These are phyloP conservation scores for Fissipunctia ypsillon DNA, from an alignment of 2,888 invertebrate species.

Conservation along the genomic window DNA sequence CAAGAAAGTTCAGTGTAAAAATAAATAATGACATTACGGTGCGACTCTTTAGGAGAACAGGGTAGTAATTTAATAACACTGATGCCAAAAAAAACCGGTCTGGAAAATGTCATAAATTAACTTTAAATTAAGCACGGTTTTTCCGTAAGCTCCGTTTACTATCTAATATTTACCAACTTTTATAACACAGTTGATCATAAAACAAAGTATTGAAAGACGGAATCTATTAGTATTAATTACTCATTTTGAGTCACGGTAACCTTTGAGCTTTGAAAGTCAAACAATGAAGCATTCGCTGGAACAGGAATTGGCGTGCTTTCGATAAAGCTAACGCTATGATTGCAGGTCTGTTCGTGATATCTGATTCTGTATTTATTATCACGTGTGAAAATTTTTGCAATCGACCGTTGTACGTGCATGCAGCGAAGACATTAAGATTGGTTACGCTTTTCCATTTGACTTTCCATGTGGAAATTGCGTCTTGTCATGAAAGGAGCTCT, in stretches of 20 bases:
- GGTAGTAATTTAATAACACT: conserved; percentile 42
- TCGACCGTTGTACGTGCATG: conserved; percentile 82
- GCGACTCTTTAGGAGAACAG: conserved; percentile 27
- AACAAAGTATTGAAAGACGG: not conserved
- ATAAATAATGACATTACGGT: conserved; percentile 37
- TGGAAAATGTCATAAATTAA: conserved; percentile 24
- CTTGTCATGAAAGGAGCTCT: conserved; percentile 87
- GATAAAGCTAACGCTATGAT: conserved; percentile 46
- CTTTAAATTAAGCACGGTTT: not conserved
- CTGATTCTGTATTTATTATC: conserved; percentile 72
- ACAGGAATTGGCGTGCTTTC: conserved; percentile 29
- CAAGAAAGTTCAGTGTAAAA: conserved; percentile 4
- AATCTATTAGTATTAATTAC: conserved; percentile 6
- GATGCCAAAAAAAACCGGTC: conserved; percentile 18
- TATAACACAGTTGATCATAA: too few species aligned
- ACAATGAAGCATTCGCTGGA: conserved; percentile 19
- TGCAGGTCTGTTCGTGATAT: conserved; percentile 56
- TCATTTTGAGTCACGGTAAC: conserved; percentile 9
- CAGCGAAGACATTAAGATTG: conserved; percentile 85
- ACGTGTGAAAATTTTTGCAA: conserved; percentile 82
- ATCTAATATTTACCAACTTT: not conserved
- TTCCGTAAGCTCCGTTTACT: not conserved
- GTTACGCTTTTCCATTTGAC: conserved; percentile 88
- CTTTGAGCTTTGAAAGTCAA: not conserved
- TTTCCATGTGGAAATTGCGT: conserved; percentile 86